phyloP scores from a whole-genome alignment of 2,113 vertebrate species.

The Canis aureus region DNA sequence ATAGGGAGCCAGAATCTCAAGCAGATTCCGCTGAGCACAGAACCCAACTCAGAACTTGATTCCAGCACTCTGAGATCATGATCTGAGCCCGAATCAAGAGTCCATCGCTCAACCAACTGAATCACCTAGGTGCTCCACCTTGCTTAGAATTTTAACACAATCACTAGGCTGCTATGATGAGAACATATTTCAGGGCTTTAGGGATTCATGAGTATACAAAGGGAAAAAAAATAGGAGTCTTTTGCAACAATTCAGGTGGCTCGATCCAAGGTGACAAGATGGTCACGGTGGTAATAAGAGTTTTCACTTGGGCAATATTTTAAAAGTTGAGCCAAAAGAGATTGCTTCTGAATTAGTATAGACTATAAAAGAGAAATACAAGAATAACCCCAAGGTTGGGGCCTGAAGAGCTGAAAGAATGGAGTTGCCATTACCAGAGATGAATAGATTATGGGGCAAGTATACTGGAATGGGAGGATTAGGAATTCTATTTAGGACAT shows the following conservation, averaged over 20 bases:
- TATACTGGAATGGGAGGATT: no score
- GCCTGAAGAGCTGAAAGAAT: not conserved
- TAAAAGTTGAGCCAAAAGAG: not conserved
- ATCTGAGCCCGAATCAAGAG: not conserved
- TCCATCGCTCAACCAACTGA: not conserved
- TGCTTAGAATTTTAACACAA: not conserved
- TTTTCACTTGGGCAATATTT: conserved; percentile 1
- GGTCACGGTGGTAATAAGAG: not conserved
- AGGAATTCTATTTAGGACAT: not conserved
- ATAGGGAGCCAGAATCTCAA: not conserved
- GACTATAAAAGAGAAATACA: not conserved
- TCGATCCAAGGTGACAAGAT: not conserved
- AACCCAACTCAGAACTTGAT: not conserved
- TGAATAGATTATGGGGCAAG: not conserved
- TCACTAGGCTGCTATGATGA: not conserved
- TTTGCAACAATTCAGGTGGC: not conserved
- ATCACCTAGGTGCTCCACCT: not conserved
- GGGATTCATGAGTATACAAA: not conserved
- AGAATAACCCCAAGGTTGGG: not conserved
- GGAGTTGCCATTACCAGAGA: not conserved
- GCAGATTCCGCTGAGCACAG: not conserved
- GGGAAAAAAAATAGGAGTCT: not conserved
- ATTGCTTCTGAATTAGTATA: not conserved
- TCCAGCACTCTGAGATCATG: not conserved
- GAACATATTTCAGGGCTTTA: not conserved